phyloP scores from a whole-genome alignment of 2,113 vertebrate genomes.

The Anoplopoma fimbria region DNA sequence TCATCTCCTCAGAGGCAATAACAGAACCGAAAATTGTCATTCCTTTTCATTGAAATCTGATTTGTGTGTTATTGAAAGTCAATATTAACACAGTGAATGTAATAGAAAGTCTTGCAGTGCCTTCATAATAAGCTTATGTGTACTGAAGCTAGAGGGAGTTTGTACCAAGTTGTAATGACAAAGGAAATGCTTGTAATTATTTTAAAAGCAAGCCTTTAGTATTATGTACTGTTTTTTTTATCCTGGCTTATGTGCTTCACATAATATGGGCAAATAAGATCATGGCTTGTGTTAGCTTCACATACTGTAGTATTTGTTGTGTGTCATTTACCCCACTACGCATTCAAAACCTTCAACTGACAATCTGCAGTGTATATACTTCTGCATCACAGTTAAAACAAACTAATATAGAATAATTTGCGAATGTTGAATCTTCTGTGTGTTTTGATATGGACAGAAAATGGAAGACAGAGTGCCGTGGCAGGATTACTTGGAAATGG shows the following conservation, averaged over 20 bases:
- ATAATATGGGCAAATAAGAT: not conserved
- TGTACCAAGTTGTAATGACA: too few species aligned
- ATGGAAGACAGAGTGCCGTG: not conserved
- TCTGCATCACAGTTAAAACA: not conserved
- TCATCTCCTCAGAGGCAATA: not conserved
- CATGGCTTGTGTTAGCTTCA: not conserved
- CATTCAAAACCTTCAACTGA: not conserved
- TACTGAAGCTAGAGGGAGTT: not conserved
- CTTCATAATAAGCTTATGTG: constrained; percentile 31
- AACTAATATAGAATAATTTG: not conserved
- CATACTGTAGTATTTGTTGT: not conserved
- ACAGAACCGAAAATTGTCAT: constrained; percentile 10
- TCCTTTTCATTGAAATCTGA: constrained; percentile 43
- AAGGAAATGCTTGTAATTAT: not conserved
- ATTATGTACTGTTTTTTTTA: not conserved
- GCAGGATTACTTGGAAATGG: constrained; percentile 13
- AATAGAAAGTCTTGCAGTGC: constrained; percentile 20
- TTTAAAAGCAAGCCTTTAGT: not conserved
- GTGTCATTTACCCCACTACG: not conserved
- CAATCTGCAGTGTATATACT: not conserved
- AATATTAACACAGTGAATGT: constrained; percentile 45
- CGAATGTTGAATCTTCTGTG: not conserved
- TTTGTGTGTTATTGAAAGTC: constrained; percentile 40
- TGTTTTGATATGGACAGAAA: not conserved
- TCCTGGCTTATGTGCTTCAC: not conserved